phyloP scores from a whole-genome alignment of 2,888 invertebrate genomes.

The Athalia circularis region DNA sequence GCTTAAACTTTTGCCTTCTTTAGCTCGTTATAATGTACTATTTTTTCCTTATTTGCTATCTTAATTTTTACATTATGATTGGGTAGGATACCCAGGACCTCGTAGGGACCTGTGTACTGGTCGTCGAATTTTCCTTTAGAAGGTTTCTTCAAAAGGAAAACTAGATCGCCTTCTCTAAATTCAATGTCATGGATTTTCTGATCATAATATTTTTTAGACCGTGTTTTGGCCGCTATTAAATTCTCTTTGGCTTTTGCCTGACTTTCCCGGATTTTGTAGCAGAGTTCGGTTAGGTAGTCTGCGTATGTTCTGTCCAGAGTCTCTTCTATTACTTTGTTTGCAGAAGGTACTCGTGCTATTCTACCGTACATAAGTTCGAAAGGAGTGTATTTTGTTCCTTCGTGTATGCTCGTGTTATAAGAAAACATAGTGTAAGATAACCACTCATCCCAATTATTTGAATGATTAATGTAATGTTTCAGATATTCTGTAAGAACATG shows the following conservation, averaged over 20 bases:
- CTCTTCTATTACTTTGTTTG: neutral
- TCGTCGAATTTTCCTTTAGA: slow-evolving; percentile 43
- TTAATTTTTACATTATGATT: slow-evolving; percentile 35
- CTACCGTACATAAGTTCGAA: neutral
- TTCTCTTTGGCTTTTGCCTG: neutral
- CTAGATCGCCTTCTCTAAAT: slow-evolving; percentile 31
- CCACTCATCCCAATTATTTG: slow-evolving; percentile 2
- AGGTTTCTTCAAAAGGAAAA: slow-evolving; percentile 37
- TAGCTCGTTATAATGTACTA: neutral
- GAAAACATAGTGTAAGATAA: neutral
- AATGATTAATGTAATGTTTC: slow-evolving; percentile 4
- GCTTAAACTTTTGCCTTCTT: neutral
- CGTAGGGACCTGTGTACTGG: slow-evolving; percentile 46
- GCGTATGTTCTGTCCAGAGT: neutral
- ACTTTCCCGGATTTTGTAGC: neutral
- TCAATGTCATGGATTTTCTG: slow-evolving; percentile 15
- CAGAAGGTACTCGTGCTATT: neutral
- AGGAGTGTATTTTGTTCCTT: neutral
- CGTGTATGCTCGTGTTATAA: neutral
- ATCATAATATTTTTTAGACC: slow-evolving; percentile 44
- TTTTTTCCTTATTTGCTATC: neutral
- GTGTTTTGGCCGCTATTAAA: slow-evolving; percentile 33
- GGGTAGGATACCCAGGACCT: slow-evolving; percentile 15
- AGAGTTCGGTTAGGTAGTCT: neutral
- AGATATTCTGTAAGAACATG: slow-evolving; percentile 48